phyloP scores from a whole-genome alignment of 1,140 invertebrate genomes.

The Drosophila subpulchrella region DNA sequence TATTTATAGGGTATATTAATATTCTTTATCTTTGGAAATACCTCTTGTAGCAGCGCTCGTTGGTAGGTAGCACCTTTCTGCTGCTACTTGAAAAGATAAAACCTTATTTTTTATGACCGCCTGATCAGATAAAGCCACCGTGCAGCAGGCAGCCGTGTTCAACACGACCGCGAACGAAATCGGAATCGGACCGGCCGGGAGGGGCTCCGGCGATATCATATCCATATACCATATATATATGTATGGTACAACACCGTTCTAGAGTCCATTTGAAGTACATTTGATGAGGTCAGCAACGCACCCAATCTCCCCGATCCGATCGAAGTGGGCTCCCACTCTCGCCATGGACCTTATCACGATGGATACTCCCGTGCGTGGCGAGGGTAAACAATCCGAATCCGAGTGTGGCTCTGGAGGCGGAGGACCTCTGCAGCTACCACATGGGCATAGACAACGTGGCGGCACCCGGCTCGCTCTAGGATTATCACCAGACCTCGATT shows the following conservation, averaged over 20 bases:
- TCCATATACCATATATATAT: slow-evolving; percentile 61
- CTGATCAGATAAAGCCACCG: slow-evolving; percentile 84
- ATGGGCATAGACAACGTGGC: slow-evolving; percentile 66
- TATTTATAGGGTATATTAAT: slow-evolving; percentile 84
- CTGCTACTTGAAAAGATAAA: slow-evolving; percentile 84
- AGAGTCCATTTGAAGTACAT: slow-evolving; percentile 73
- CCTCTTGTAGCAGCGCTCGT: slow-evolving; percentile 51
- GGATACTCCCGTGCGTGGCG: slow-evolving; percentile 43
- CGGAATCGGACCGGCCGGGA: slow-evolving; percentile 15
- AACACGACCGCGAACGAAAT: slow-evolving; percentile 50
- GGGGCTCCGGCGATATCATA: slow-evolving; percentile 68
- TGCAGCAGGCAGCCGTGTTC: slow-evolving; percentile 71
- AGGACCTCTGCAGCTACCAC: slow-evolving; percentile 38
- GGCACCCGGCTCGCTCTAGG: slow-evolving; percentile 38
- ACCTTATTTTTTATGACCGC: slow-evolving; percentile 83
- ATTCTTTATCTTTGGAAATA: slow-evolving; percentile 84
- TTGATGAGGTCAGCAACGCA: slow-evolving; percentile 80
- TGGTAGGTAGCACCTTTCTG: slow-evolving; percentile 81
- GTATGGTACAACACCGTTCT: slow-evolving; percentile 27
- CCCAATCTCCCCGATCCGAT: slow-evolving; percentile 40
- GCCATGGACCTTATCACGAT: slow-evolving; percentile 48
- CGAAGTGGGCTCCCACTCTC: slow-evolving; percentile 47
- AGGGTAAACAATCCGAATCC: slow-evolving; percentile 34
- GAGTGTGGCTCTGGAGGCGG: slow-evolving; percentile 19
- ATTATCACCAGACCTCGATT: slow-evolving; percentile 59